Evolutionary conservation across 2,888 invertebrate genomes (phyloP).

Genomic region (Caenorhabditis sp.): DNA sequence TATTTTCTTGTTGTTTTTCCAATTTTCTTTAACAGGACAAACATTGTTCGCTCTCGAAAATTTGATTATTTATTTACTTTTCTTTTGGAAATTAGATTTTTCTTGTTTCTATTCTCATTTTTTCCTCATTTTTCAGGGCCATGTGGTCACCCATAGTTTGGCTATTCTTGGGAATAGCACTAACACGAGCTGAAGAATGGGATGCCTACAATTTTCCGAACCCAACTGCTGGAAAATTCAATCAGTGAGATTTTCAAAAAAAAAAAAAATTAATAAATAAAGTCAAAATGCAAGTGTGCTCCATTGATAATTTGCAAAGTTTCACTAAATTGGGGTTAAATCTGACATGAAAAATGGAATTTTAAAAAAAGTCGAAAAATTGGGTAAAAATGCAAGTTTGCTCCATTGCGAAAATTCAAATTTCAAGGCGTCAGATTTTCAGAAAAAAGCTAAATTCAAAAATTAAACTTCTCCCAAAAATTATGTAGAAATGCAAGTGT

Average conservation of each 20-base stretch:
- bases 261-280: not conserved
- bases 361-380: too few relatives aligned
- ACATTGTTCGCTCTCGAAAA: not conserved
- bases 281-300: too few relatives aligned
- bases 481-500: too few relatives aligned
- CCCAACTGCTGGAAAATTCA: constrained; percentile 57
- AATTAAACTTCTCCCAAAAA: not conserved
- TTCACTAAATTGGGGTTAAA: too few relatives aligned
- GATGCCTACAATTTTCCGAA: constrained; percentile 63
- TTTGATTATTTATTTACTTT: not conserved
- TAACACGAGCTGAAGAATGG: constrained; percentile 49
- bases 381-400: too few relatives aligned
- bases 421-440: not conserved
- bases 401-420: too few relatives aligned
- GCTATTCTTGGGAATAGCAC: not conserved
- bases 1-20: not conserved
- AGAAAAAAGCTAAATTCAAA: not conserved
- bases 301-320: too few relatives aligned
- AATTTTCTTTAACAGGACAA: not conserved
- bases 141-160: not conserved
- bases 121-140: not conserved
- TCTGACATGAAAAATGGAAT: too few relatives aligned
- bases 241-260: constrained; percentile 13
- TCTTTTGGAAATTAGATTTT: not conserved
- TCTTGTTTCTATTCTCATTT: not conserved